A percentile compares a stretch with the other conserved stretches of the same genome.
These are phyloP conservation scores for Danio choprae DNA, from an alignment of 2,797 vertebrate species.

Conservation along the genomic window DNA sequence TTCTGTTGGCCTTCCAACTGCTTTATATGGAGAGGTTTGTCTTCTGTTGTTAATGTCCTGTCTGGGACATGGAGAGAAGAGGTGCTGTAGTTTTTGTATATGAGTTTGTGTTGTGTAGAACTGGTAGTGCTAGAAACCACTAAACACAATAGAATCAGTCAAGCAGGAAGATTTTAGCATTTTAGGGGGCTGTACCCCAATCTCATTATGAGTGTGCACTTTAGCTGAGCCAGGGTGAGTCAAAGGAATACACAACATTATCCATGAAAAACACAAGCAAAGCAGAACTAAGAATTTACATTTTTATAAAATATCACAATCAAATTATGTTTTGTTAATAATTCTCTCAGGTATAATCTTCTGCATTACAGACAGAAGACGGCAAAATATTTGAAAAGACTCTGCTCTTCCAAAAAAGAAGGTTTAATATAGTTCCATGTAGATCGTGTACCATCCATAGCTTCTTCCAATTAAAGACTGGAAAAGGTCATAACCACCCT, in stretches of 20 bases:
- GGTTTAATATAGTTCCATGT: no score
- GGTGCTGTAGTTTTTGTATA: constrained; percentile 16
- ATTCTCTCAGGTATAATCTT: neutral
- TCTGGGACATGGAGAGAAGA: constrained; percentile 27
- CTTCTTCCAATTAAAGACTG: no score
- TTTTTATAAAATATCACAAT: neutral
- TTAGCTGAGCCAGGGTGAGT: constrained; percentile 5
- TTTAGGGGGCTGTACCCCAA: constrained; percentile 17
- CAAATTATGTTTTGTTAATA: neutral
- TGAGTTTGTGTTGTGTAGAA: constrained; percentile 12
- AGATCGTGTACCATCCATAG: no score
- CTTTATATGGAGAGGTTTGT: constrained; percentile 33
- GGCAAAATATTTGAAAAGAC: neutral
- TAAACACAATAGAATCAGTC: constrained; percentile 49
- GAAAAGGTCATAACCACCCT: no score
- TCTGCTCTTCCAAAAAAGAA: no score
- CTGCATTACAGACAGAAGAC: neutral
- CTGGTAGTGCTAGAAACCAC: constrained; percentile 33
- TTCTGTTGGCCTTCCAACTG: constrained; percentile 36
- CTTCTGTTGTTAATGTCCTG: constrained; percentile 47
- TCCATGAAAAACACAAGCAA: constrained; percentile 14
- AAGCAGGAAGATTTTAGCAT: constrained; percentile 35
- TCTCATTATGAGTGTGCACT: constrained; percentile 20
- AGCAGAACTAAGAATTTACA: neutral
- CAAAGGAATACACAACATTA: neutral